A percentile compares a stretch with the other conserved stretches of the same genome.
Evolutionary conservation across 2,888 invertebrate genomes (phyloP).

Genomic region (Phortica magna): DNA sequence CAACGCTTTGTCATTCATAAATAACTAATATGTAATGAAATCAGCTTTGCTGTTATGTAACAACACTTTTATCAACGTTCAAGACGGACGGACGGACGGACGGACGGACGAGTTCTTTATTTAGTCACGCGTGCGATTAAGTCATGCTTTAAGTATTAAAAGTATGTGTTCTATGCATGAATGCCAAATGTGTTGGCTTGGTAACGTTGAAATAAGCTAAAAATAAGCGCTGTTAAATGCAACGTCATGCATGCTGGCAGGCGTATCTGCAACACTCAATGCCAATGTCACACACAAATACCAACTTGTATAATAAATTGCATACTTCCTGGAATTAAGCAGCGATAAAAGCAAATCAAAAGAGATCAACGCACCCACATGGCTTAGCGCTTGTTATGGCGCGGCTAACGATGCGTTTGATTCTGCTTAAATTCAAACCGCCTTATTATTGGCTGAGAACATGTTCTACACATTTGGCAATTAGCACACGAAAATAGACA

Average conservation of each 20-base stretch:
- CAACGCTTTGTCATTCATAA: too few species aligned
- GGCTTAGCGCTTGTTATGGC: conserved; percentile 20
- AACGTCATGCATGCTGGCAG: background rate
- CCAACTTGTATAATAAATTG: conserved; percentile 14
- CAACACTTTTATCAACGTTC: too few species aligned
- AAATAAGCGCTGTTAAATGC: background rate
- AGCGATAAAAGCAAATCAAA: conserved; percentile 64
- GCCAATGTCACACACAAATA: background rate
- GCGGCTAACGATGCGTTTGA: background rate
- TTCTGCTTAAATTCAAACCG: background rate
- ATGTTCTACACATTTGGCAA: conserved; percentile 54
- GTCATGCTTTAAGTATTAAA: too few species aligned
- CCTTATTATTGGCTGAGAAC: conserved; percentile 16
- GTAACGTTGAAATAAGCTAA: too few species aligned
- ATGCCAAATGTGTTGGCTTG: too few species aligned
- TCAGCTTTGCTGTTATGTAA: too few species aligned
- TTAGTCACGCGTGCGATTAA: too few species aligned
- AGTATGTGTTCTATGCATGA: too few species aligned
- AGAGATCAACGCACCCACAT: conserved; percentile 70
- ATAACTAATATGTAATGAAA: too few species aligned
- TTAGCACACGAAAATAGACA: conserved; percentile 55
- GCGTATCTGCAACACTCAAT: background rate
- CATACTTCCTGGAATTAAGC: conserved; percentile 26
- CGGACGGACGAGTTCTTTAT: too few species aligned
- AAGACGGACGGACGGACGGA: too few species aligned